Percentiles rank a stretch among this genome's conserved stretches.
These are phyloP conservation scores for Diarsia brunnea DNA, from an alignment of 2,888 invertebrate genomes.

Conservation along the genomic window DNA sequence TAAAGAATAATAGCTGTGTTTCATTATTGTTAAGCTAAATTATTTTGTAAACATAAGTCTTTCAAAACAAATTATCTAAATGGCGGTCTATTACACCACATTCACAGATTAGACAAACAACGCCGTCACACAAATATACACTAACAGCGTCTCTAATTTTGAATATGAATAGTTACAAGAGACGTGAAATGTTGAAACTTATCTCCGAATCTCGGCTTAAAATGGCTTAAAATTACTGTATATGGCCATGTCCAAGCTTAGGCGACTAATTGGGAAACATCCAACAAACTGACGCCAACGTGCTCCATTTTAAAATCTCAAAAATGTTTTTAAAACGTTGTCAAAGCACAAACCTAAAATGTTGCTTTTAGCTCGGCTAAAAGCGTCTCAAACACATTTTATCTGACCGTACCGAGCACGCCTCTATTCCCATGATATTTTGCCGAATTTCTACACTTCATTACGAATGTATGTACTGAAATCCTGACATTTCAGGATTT, in stretches of 20 bases:
- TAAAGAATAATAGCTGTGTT: neutral
- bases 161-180: slow-evolving; percentile 1
- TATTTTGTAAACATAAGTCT: neutral
- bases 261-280: slow-evolving; percentile 13
- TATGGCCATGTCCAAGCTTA: neutral
- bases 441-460: slow-evolving; percentile 67
- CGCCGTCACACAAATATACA: neutral
- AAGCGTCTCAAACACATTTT: slow-evolving; percentile 55
- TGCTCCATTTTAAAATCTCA: neutral
- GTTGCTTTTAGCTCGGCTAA: slow-evolving; percentile 38
- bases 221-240: slow-evolving; percentile 7
- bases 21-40: neutral
- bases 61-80: neutral
- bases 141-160: neutral
- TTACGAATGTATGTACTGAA: slow-evolving; percentile 69
- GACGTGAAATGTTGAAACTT: slow-evolving; percentile 3
- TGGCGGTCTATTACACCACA: no score
- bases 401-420: slow-evolving; percentile 28
- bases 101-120: neutral
- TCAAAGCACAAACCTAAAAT: slow-evolving; percentile 31
- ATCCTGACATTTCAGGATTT: slow-evolving; percentile 54
- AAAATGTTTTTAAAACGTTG: slow-evolving; percentile 39
- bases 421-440: slow-evolving; percentile 57
- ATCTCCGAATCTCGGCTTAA: slow-evolving; percentile 11
- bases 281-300: slow-evolving; percentile 1